These are phyloP conservation scores for Elegia similella DNA, from an alignment of 2,888 invertebrate species.

Conservation along the genomic window DNA sequence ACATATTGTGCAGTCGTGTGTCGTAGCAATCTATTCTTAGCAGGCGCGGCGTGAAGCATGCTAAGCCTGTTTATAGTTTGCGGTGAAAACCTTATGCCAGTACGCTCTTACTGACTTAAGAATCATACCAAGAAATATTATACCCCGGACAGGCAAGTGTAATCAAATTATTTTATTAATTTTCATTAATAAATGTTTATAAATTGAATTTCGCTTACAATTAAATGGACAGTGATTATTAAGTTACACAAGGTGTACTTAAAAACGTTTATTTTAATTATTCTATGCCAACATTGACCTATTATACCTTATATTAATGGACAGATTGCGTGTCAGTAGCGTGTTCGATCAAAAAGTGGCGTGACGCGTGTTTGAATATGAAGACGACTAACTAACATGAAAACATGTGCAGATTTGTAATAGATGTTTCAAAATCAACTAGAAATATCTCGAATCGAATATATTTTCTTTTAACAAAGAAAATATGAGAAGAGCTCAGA, in stretches of 20 bases:
- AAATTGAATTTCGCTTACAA: slow-evolving; percentile 48
- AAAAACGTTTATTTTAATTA: slow-evolving; percentile 45
- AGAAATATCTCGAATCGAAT: neutral
- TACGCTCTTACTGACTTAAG: neutral
- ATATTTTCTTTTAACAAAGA: neutral
- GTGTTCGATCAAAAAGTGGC: slow-evolving; percentile 49
- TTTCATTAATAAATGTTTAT: slow-evolving; percentile 29
- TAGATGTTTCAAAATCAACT: neutral
- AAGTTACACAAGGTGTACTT: slow-evolving; percentile 64
- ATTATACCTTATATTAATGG: slow-evolving; percentile 70
- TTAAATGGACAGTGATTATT: slow-evolving; percentile 68
- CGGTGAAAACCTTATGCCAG: neutral
- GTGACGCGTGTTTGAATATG: slow-evolving; percentile 39
- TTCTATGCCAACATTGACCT: slow-evolving; percentile 56
- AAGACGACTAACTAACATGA: neutral
- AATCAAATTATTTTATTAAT: slow-evolving; percentile 21
- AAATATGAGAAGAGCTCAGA: slow-evolving; percentile 6
- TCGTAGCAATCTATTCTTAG: neutral
- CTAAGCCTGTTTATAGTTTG: neutral
- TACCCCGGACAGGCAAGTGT: slow-evolving; percentile 17
- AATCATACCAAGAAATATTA: neutral
- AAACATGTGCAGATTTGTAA: neutral
- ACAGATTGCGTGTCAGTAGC: slow-evolving; percentile 75
- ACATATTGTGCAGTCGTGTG: neutral
- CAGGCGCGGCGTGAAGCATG: neutral